Conservation (phyloP, 2,113 vertebrate genomes). For the Labeo catla region DNA sequence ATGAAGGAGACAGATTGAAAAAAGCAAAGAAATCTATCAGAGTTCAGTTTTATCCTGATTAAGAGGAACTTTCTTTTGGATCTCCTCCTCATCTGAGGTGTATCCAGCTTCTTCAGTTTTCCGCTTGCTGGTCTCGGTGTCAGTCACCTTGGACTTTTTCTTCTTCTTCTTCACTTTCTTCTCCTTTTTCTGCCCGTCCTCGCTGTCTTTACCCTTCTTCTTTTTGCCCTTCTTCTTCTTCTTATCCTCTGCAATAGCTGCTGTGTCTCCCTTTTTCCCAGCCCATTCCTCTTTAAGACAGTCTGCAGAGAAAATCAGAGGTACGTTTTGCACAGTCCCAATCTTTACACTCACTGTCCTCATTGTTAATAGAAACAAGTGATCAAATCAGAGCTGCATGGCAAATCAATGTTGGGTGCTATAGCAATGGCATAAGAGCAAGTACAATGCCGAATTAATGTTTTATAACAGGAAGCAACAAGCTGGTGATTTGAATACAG, state of each 20-base stretch:
- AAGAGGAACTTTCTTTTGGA: slow-evolving; percentile 68
- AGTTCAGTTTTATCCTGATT: slow-evolving; percentile 74
- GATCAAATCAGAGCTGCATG: neutral
- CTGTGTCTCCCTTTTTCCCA: slow-evolving; percentile 85
- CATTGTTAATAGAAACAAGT: neutral
- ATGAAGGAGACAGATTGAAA: neutral
- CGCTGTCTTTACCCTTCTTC: slow-evolving; percentile 64
- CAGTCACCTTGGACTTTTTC: slow-evolving; percentile 58
- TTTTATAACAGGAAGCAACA: slow-evolving; percentile 5
- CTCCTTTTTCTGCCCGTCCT: slow-evolving; percentile 70
- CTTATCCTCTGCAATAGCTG: slow-evolving; percentile 75
- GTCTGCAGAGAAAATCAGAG: slow-evolving; percentile 57
- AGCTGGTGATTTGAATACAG: neutral
- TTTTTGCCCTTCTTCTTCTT: slow-evolving; percentile 77
- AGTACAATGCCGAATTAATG: neutral
- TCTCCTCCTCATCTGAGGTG: slow-evolving; percentile 66
- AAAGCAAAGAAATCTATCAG: slow-evolving; percentile 60
- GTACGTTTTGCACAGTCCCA: neutral
- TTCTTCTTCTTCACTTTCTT: slow-evolving; percentile 71
- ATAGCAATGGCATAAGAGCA: neutral
- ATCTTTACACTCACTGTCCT: neutral
- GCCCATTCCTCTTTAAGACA: slow-evolving; percentile 75
- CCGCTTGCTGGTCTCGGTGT: slow-evolving; percentile 55
- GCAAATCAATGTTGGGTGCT: slow-evolving; percentile 22
- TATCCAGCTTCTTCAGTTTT: slow-evolving; percentile 32